Evolutionary conservation across 53 echinoderm and acorn worm genomes (phyloP).

Genomic region (Antedon mediterranea): DNA sequence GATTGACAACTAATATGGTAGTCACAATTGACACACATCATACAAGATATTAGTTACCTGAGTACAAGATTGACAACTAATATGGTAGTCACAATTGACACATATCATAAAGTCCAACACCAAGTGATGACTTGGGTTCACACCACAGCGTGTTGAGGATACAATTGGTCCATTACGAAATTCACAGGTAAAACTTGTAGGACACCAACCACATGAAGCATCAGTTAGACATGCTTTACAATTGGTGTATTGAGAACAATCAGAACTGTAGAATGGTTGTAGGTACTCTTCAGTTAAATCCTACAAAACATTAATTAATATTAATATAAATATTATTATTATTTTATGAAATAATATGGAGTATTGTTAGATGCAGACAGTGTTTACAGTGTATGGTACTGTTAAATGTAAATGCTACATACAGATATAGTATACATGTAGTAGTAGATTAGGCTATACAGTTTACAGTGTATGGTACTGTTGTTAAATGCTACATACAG

Average conservation of each 20-base stretch:
- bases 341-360: no score
- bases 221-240: conserved; percentile 72
- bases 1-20: no score
- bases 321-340: no score
- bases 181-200: conserved; percentile 53
- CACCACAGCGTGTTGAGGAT: conserved; percentile 40
- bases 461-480: no score
- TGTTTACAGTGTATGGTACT: no score
- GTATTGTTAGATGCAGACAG: no score
- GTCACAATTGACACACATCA: background rate
- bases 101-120: conserved; percentile 42
- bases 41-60: conserved; percentile 25
- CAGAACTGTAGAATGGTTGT: conserved; percentile 31
- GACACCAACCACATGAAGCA: conserved; percentile 76
- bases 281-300: conserved; percentile 37
- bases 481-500: no score
- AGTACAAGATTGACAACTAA: conserved; percentile 50
- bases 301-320: conserved; percentile 14
- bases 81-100: conserved; percentile 34
- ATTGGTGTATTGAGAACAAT: conserved; percentile 40
- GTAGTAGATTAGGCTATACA: no score
- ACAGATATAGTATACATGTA: no score
- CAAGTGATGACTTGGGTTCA: conserved; percentile 29
- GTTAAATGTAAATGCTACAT: no score
- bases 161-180: conserved; percentile 27